Base-by-base conservation (phyloP, 2,888 invertebrate species). In the Prosopocoilus inquinatus region DNA sequence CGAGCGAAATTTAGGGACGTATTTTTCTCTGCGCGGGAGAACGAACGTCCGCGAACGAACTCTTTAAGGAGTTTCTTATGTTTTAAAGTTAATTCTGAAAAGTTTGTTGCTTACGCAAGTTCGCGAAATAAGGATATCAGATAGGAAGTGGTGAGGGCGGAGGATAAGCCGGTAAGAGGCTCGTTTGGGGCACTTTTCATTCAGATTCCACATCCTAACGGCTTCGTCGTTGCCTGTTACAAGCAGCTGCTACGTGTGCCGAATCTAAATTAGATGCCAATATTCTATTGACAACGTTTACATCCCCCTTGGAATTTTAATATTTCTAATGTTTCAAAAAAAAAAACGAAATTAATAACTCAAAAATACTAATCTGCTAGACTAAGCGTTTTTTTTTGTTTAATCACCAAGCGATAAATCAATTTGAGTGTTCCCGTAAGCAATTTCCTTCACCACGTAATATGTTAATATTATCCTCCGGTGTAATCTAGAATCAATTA, bases 211-310 rank as follows among this genome's bases (percentile, higher is more conserved):
- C 70, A 68, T 71, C 67, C 69, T 68, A 69, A 67, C 70, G 66
- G 67, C 70, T 66, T 68, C 71, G 68, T 69, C 70, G 70, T 70
- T 70, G 69, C 69, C 67, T 66, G 72, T 70, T 72, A 72, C 72
- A 73, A 71, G 71, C 72, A 70, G 70, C 67, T 65, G 67, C 60
- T 69, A 73, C 74, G 74, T 72, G 73, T 61, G 48, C 39, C 55
- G 69, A 68, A 70, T 70, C 62, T 57, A 63, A 67, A 70, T 69
- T 60, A 59, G 60, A 62, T 61, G 64, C 71, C 70, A 69, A 72
- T 73, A 72, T 73, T 72, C 72, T 72, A 73, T 73, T 72, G 73
- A 72, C 72, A 71, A 67, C 69, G 70, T 67, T 70, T 70, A 68
- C 62, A 64, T 66, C 62, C 64, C 61, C 63, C 60, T 59, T 61